Evolutionary conservation across 2,797 vertebrate genomes (phyloP).

Genomic region (Acrossocheilus fasciatus): DNA sequence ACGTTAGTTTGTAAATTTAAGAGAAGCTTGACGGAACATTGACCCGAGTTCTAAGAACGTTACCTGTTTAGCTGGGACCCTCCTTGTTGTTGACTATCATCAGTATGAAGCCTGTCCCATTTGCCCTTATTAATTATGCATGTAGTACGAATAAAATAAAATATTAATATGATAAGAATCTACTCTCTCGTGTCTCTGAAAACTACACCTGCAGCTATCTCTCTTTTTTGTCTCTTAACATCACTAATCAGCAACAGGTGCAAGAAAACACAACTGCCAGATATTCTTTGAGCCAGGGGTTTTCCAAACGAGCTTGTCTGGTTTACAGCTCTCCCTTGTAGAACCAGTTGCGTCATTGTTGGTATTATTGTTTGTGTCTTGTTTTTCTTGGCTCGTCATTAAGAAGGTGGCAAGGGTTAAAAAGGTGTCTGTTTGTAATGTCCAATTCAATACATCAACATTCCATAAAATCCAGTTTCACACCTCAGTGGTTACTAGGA

Average conservation of each 20-base stretch:
- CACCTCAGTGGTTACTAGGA: background rate
- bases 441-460: background rate
- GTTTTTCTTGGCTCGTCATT: background rate
- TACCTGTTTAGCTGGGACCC: background rate
- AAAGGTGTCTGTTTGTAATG: background rate
- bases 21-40: background rate
- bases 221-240: background rate
- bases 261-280: slow-evolving; percentile 74
- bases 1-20: background rate
- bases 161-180: slow-evolving; percentile 49
- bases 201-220: slow-evolving; percentile 38
- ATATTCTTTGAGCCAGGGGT: slow-evolving; percentile 64
- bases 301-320: slow-evolving; percentile 74
- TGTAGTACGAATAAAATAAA: background rate
- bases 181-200: slow-evolving; percentile 28
- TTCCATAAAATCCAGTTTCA: slow-evolving; percentile 24
- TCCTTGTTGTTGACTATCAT: background rate
- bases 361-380: slow-evolving; percentile 3
- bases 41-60: background rate
- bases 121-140: slow-evolving; percentile 1
- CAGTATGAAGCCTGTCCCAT: slow-evolving; percentile 4
- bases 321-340: slow-evolving; percentile 53
- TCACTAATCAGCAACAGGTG: slow-evolving; percentile 71
- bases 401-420: background rate
- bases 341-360: slow-evolving; percentile 11